Evolutionary conservation across 2,888 invertebrate species (phyloP).

Genomic region (Augiades crinisus): DNA sequence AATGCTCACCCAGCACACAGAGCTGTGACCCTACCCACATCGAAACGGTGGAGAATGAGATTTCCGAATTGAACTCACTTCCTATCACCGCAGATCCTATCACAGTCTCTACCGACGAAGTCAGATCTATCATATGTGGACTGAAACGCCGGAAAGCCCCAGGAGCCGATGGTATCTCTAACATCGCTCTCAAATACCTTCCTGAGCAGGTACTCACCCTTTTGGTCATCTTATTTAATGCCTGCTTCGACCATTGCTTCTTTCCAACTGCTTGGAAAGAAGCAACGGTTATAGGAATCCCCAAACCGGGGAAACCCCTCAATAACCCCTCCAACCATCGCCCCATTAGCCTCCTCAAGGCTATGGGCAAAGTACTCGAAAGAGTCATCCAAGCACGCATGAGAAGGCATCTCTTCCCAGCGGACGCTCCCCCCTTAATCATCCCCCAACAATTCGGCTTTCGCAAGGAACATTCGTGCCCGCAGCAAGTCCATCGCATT

Average conservation of each 20-base stretch:
- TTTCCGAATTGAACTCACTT: background rate
- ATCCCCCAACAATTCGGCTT: no score
- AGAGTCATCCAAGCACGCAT: background rate
- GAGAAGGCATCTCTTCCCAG: conserved; percentile 11
- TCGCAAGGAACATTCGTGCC: no score
- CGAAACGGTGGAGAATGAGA: conserved; percentile 4
- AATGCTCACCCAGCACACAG: conserved; percentile 2
- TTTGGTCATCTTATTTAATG: background rate
- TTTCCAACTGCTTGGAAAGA: conserved; percentile 9
- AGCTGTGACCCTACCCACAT: background rate
- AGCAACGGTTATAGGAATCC: conserved; percentile 4
- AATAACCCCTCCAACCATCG: background rate
- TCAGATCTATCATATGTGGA: background rate
- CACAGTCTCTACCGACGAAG: background rate
- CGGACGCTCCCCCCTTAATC: background rate
- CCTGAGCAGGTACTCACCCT: background rate
- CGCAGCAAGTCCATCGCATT: no score
- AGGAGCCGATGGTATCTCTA: conserved; percentile 10
- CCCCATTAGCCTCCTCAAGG: conserved; percentile 4
- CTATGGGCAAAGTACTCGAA: conserved; percentile 10
- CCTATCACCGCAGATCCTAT: conserved; percentile 6
- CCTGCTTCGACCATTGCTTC: background rate
- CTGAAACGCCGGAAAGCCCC: conserved; percentile 7
- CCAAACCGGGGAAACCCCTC: conserved; percentile 8
- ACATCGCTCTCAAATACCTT: conserved; percentile 5